These are phyloP conservation scores for Brachypteracias leptosomus DNA, from an alignment of 2,113 vertebrate species.

Conservation along the genomic window DNA sequence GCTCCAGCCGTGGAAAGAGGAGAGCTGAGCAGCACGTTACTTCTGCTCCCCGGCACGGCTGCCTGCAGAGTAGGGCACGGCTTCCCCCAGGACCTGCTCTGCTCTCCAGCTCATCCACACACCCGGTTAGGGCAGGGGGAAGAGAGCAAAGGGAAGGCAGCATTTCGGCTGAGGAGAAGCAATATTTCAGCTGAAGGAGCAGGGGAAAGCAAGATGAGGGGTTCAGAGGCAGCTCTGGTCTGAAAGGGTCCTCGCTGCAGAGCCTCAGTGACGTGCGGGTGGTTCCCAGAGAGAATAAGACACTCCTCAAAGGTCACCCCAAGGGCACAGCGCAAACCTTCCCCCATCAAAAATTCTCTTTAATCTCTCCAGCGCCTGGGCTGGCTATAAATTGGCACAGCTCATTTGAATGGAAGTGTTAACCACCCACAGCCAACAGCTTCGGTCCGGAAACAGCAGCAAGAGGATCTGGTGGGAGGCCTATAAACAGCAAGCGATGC, in stretches of 20 bases:
- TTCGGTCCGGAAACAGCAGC: constrained; percentile 66
- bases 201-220: neutral
- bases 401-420: constrained; percentile 65
- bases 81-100: neutral
- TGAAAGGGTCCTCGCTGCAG: neutral
- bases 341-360: constrained; percentile 60
- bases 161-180: neutral
- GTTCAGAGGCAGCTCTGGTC: neutral
- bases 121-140: neutral
- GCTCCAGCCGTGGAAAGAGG: neutral
- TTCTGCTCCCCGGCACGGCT: neutral
- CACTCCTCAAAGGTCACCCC: constrained; percentile 60
- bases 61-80: neutral
- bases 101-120: neutral
- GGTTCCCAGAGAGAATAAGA: constrained; percentile 36
- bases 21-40: neutral
- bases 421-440: constrained; percentile 70
- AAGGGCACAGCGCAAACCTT: constrained; percentile 54
- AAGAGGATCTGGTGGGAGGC: constrained; percentile 62
- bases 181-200: neutral
- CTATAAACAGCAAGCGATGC: constrained; percentile 58
- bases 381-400: constrained; percentile 60
- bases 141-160: neutral
- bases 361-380: constrained; percentile 62
- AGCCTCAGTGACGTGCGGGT: neutral